phyloP scores from a whole-genome alignment of 2,113 vertebrate genomes.

The Corythoichthys haematopterus region DNA sequence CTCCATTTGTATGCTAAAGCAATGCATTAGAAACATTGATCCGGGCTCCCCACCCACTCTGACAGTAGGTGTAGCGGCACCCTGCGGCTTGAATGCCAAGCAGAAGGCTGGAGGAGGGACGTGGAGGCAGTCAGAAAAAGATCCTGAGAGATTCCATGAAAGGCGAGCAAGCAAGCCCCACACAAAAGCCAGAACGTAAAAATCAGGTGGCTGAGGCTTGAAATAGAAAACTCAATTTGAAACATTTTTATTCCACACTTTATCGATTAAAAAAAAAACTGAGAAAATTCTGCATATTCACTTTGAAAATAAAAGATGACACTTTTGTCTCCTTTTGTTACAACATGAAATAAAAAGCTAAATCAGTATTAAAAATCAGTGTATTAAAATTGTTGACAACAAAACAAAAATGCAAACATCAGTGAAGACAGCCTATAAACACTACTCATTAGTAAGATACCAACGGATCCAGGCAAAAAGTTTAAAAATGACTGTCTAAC shows the following conservation, averaged over 20 bases:
- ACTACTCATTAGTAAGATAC: too few relatives aligned
- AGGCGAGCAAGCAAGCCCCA: not conserved
- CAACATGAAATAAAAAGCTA: not conserved
- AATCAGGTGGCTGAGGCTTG: not conserved
- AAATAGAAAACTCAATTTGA: not conserved
- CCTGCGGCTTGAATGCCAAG: conserved; percentile 42
- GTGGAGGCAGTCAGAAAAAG: not conserved
- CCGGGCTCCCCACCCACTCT: conserved; percentile 46
- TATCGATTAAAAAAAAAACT: too few relatives aligned
- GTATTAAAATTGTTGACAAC: too few relatives aligned
- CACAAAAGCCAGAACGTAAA: not conserved
- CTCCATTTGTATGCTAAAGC: conserved; percentile 56
- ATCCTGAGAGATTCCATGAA: not conserved
- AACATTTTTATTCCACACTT: too few relatives aligned
- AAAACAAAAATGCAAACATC: not conserved
- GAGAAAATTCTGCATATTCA: too few relatives aligned
- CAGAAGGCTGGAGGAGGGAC: conserved; percentile 11
- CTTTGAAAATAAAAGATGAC: too few relatives aligned
- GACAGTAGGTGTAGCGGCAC: conserved; percentile 49
- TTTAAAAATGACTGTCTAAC: too few relatives aligned
- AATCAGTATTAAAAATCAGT: not conserved
- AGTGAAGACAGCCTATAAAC: not conserved
- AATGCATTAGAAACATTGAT: conserved; percentile 59
- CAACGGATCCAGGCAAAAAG: too few relatives aligned
- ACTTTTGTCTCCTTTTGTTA: not conserved